Percentiles rank a stretch among this genome's conserved stretches.
These are phyloP conservation scores for Falcunculus frontatus DNA, from an alignment of 2,113 vertebrate genomes.

Conservation along the genomic window DNA sequence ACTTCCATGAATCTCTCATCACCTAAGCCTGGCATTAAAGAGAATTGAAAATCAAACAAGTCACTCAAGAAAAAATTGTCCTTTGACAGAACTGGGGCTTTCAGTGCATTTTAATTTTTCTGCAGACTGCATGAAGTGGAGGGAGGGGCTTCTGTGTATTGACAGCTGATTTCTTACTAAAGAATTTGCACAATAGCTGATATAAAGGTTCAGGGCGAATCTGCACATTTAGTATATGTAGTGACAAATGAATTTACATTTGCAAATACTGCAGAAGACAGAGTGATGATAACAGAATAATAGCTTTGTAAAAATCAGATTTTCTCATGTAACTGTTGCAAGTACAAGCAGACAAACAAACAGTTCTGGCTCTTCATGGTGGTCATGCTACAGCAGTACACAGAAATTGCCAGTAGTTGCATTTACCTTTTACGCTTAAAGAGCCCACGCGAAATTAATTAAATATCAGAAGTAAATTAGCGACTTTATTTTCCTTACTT, in stretches of 20 bases:
- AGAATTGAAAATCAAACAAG: constrained; percentile 54
- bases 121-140: not conserved
- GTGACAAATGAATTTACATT: not conserved
- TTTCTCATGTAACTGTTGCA: not conserved
- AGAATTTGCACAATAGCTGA: not conserved
- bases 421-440: not conserved
- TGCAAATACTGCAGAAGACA: not conserved
- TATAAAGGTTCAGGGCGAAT: not conserved
- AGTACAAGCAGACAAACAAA: not conserved
- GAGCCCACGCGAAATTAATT: not conserved
- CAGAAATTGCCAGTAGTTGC: not conserved
- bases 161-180: not conserved
- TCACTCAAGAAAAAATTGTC: not conserved
- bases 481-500: not conserved
- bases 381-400: not conserved
- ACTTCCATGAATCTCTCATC: not conserved
- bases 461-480: not conserved
- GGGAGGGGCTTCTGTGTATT: not conserved
- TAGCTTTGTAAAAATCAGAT: not conserved
- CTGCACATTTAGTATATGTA: not conserved
- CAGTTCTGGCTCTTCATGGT: not conserved
- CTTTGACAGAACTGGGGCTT: constrained; percentile 23
- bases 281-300: not conserved
- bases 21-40: constrained; percentile 12
- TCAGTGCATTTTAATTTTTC: constrained; percentile 16